Evolutionary conservation across 2,888 invertebrate genomes (phyloP), one percentile per base, ranked within the genome.

Genomic region (Erebia aethiops): DNA sequence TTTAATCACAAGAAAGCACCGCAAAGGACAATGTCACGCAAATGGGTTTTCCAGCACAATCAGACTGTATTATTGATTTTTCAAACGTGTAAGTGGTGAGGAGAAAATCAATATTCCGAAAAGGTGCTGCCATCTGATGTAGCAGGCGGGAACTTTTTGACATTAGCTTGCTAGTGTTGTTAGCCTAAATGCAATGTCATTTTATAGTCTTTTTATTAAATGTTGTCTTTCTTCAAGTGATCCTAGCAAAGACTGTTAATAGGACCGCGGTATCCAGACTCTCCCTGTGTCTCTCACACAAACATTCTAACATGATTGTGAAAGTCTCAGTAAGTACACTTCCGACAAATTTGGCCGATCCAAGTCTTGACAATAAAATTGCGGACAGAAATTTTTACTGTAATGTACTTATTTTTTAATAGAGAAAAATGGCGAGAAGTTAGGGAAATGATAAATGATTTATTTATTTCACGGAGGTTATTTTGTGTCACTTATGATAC

Each of bases 41-140:
- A 84, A 83, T 82, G 84, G 86, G 78, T 85, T 90, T 88, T 83
- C 86, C 85, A 81, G 79, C 78, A 77, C 78, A 80, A 83, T 85
- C 80, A 80, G 80, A 77, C 79, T 78, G 82, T 81, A 84, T 90
- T 67, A 93, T 93, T 90, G 92, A 93, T 93, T 91, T 80, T 81
- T 78, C 82, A 82, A 35, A 82, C 80, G 78, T 78, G 72, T 69
- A 66, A 77, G 74, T 78, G 77, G 75, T 77, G 77, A 77, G 76
- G 72, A 78, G 78, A 83, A 88, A 90, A 93, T 93, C 92, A 92
- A 92, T 93, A 93, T 87, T 74, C 35, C 51, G 56, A 49, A 56
- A 56, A 67, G 62, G 84, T 84, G 84, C 81, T 83, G 91, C 92
- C 92, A 89, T 86, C 92, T 92, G 4, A 58, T 43, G 57, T 49